These are phyloP conservation scores for Phyllotis vaccarum DNA, from an alignment of 2,797 vertebrate genomes.

Conservation along the genomic window DNA sequence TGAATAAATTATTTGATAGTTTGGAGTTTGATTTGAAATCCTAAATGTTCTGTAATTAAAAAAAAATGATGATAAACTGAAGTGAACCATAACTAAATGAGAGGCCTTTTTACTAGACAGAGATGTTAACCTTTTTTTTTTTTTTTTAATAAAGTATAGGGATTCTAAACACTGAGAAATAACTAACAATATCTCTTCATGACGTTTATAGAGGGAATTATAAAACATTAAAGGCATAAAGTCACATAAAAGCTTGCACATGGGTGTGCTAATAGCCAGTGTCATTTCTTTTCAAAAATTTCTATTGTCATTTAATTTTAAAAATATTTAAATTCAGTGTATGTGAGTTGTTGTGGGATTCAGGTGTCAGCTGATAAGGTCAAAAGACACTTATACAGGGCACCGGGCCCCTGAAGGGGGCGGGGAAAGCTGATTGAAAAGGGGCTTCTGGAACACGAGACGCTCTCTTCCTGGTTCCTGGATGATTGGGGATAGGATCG, in stretches of 20 bases:
- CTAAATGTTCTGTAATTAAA: not conserved
- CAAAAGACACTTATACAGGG: too few species aligned
- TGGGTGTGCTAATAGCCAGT: not conserved
- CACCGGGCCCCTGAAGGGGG: too few species aligned
- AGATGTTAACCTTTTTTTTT: not conserved
- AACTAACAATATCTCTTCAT: not conserved
- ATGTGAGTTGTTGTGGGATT: too few species aligned
- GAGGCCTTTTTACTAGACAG: not conserved
- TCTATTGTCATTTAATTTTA: not conserved
- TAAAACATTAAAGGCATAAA: not conserved
- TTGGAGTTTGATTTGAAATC: not conserved
- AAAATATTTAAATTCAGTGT: not conserved
- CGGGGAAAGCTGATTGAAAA: too few species aligned
- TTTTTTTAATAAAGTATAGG: not conserved
- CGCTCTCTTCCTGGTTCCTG: too few species aligned
- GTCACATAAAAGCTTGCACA: not conserved
- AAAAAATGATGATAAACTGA: not conserved
- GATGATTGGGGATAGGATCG: too few species aligned
- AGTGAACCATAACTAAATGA: not conserved
- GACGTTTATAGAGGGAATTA: slow-evolving; percentile 30
- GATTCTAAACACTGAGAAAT: slow-evolving; percentile 44
- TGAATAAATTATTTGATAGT: not conserved
- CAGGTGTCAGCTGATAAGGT: too few species aligned
- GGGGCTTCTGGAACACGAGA: too few species aligned
- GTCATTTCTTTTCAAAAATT: not conserved